Evolutionary conservation across 2,888 invertebrate genomes (phyloP).

Genomic region (Keiferia lycopersicella): DNA sequence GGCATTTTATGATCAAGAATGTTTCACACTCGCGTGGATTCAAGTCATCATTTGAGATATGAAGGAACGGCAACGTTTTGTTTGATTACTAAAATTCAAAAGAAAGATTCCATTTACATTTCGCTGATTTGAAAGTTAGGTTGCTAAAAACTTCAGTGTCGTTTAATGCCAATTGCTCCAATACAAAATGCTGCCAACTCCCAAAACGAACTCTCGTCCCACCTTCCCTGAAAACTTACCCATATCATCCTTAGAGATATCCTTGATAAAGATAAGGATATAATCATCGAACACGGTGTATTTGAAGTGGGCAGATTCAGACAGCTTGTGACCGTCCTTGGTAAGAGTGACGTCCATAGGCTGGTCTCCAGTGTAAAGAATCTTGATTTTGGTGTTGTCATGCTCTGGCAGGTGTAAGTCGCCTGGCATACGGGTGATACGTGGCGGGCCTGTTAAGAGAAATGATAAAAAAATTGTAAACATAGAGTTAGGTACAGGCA

Average conservation of each 20-base stretch:
- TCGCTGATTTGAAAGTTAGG: too few species aligned
- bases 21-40: slow-evolving; percentile 18
- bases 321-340: slow-evolving; percentile 90
- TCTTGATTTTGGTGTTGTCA: slow-evolving; percentile 98
- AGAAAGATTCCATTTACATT: too few species aligned
- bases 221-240: slow-evolving; percentile 71
- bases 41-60: slow-evolving; percentile 3
- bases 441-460: slow-evolving; percentile 87
- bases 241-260: slow-evolving; percentile 93
- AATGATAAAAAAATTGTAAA: too few species aligned
- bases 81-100: not conserved
- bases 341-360: slow-evolving; percentile 94
- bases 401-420: slow-evolving; percentile 95
- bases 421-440: slow-evolving; percentile 94
- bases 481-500: too few species aligned
- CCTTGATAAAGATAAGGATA: slow-evolving; percentile 96
- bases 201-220: not conserved
- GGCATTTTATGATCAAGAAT: slow-evolving; percentile 15
- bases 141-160: too few species aligned
- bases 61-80: not conserved
- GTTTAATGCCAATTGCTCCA: too few species aligned
- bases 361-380: slow-evolving; percentile 97
- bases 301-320: slow-evolving; percentile 89
- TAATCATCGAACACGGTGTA: slow-evolving; percentile 98
- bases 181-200: not conserved